These are phyloP conservation scores for Nebria salina DNA, from an alignment of 2,888 invertebrate genomes.

Conservation along the genomic window DNA sequence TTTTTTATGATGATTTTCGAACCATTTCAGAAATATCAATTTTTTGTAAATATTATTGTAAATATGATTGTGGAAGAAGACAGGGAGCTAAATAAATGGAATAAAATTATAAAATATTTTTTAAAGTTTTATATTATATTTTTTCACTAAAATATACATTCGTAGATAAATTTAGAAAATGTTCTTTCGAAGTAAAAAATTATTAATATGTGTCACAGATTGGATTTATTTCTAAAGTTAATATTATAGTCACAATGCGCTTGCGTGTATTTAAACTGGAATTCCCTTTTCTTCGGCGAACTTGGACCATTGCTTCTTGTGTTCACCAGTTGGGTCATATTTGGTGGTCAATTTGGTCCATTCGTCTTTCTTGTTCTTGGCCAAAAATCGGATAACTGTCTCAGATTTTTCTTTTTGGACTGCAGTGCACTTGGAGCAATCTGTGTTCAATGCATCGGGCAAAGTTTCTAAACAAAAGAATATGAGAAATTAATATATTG, in stretches of 20 bases:
- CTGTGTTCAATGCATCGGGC: conserved; percentile 74
- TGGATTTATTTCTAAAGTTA: background rate
- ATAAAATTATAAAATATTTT: background rate
- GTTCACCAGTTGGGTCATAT: conserved; percentile 74
- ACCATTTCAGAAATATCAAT: background rate
- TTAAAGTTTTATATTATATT: background rate
- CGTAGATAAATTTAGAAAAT: background rate
- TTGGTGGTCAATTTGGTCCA: conserved; percentile 73
- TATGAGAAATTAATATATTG: background rate
- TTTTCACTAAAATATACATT: background rate
- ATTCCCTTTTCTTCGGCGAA: conserved; percentile 67
- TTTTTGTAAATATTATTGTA: background rate
- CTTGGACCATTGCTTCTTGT: conserved; percentile 70
- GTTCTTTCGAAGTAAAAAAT: background rate
- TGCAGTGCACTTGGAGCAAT: conserved; percentile 73
- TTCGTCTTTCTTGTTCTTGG: conserved; percentile 69
- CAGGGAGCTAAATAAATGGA: background rate
- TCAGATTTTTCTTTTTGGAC: conserved; percentile 70
- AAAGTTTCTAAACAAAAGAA: conserved; percentile 65
- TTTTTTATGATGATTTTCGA: no score
- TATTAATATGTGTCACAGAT: background rate
- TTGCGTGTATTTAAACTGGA: conserved; percentile 50
- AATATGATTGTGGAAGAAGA: background rate
- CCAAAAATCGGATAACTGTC: conserved; percentile 71
- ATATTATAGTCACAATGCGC: background rate